Conservation (phyloP, 1,140 invertebrate genomes). For the Cotesia typhae region DNA sequence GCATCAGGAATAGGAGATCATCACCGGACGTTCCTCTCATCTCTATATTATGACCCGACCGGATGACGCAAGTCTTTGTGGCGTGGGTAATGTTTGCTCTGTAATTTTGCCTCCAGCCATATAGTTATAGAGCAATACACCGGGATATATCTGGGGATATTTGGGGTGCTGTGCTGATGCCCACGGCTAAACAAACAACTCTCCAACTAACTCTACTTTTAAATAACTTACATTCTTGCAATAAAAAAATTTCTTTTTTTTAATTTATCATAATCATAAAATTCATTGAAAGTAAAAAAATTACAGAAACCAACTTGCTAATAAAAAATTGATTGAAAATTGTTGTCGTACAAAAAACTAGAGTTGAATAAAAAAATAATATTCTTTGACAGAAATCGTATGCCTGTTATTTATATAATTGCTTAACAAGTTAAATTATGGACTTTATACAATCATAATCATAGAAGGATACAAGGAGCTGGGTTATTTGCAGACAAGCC, state of each 20-base stretch:
- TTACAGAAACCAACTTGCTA: too few species aligned
- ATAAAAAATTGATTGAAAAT: too few species aligned
- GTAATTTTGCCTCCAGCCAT: slow-evolving; percentile 38
- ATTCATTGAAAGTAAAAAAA: too few species aligned
- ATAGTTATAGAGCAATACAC: background rate
- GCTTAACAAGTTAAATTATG: slow-evolving; percentile 65
- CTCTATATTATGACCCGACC: slow-evolving; percentile 2
- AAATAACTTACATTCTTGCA: too few species aligned
- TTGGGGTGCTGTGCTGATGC: background rate
- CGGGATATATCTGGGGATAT: background rate
- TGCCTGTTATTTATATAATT: slow-evolving; percentile 65
- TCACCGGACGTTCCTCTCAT: slow-evolving; percentile 7
- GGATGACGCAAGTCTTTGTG: slow-evolving; percentile 27
- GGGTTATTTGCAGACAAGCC: slow-evolving; percentile 65
- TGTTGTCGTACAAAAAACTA: too few species aligned
- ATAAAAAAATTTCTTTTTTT: too few species aligned
- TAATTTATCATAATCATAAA: too few species aligned
- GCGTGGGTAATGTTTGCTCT: slow-evolving; percentile 39
- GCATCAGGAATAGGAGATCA: slow-evolving; percentile 31
- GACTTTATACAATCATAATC: slow-evolving; percentile 65
- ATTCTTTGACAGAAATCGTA: slow-evolving; percentile 36
- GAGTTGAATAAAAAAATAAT: slow-evolving; percentile 33
- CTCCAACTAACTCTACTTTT: background rate
- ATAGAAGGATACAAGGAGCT: slow-evolving; percentile 50
- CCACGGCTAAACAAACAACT: background rate